Evolutionary conservation across 2,113 vertebrate species (phyloP).

Genomic region (Trogon surrucura): DNA sequence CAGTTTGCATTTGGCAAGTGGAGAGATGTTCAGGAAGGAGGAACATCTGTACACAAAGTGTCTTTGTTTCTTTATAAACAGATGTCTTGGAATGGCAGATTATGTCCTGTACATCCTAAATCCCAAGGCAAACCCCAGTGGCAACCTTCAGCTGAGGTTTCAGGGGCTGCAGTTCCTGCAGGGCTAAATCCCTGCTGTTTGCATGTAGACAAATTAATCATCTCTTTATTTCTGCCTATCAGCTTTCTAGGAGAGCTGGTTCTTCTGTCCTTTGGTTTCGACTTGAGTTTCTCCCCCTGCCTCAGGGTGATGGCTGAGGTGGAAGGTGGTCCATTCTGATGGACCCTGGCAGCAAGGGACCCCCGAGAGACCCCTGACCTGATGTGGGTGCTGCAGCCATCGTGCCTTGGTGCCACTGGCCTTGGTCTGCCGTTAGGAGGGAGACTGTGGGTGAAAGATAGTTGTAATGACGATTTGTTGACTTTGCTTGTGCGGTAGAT

Average conservation of each 20-base stretch:
- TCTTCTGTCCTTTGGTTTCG: accelerated
- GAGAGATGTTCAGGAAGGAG: constrained; percentile 60
- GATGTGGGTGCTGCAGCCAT: neutral
- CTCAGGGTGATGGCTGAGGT: neutral
- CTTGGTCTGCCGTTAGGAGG: neutral
- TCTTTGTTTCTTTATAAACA: constrained; percentile 77
- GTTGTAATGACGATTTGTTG: neutral
- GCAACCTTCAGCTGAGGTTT: neutral
- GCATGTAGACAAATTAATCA: neutral
- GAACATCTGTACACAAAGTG: constrained; percentile 78
- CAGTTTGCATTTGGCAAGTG: constrained; percentile 60
- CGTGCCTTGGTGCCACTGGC: neutral
- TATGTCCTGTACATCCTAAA: constrained; percentile 54
- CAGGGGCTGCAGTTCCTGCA: neutral
- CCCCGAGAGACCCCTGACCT: accelerated
- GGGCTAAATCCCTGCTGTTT: neutral
- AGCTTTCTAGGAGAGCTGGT: neutral
- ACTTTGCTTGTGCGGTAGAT: neutral
- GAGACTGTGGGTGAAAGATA: neutral
- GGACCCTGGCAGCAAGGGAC: neutral
- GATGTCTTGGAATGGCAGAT: constrained; percentile 77
- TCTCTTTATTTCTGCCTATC: neutral
- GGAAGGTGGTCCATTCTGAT: neutral
- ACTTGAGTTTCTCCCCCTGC: neutral
- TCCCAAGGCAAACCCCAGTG: neutral